phyloP scores from a whole-genome alignment of 92 coral and sea anemone genomes.

The Plumapathes pennacea region DNA sequence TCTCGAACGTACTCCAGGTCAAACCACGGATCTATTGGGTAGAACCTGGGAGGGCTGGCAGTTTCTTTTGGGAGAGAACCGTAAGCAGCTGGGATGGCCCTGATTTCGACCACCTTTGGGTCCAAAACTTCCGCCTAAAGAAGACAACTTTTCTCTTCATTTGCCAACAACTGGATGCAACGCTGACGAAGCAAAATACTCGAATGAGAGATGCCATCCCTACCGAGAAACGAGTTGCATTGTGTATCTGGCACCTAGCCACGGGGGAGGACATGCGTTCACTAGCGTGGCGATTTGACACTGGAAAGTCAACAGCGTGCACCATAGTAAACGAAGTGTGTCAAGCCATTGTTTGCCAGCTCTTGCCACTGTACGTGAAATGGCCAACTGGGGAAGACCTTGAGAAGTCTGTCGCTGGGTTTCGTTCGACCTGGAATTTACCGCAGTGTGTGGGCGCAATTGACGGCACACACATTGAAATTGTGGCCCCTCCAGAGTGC shows the following conservation, averaged over 20 bases:
- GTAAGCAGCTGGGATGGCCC: slow-evolving; percentile 5
- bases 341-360: neutral
- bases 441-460: slow-evolving; percentile 17
- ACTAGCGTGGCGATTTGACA: slow-evolving; percentile 6
- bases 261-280: slow-evolving; percentile 30
- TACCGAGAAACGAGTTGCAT: slow-evolving; percentile 24
- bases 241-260: slow-evolving; percentile 45
- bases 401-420: neutral
- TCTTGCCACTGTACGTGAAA: slow-evolving; percentile 1
- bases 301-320: slow-evolving; percentile 3
- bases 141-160: slow-evolving; percentile 11
- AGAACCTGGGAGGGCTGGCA: slow-evolving; percentile 14
- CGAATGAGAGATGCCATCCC: slow-evolving; percentile 17
- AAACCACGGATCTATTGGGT: too few species aligned
- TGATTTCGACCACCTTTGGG: slow-evolving; percentile 16
- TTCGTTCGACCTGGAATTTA: slow-evolving; percentile 7
- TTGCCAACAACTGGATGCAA: neutral
- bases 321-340: slow-evolving; percentile 1
- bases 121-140: neutral
- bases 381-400: slow-evolving; percentile 10
- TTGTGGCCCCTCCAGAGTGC: neutral
- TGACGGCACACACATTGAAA: neutral
- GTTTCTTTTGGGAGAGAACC: slow-evolving; percentile 13
- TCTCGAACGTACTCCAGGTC: too few species aligned
- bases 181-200: slow-evolving; percentile 4